These are phyloP conservation scores for Nannoperca australis DNA, from an alignment of 2,797 vertebrate genomes.

Conservation along the genomic window DNA sequence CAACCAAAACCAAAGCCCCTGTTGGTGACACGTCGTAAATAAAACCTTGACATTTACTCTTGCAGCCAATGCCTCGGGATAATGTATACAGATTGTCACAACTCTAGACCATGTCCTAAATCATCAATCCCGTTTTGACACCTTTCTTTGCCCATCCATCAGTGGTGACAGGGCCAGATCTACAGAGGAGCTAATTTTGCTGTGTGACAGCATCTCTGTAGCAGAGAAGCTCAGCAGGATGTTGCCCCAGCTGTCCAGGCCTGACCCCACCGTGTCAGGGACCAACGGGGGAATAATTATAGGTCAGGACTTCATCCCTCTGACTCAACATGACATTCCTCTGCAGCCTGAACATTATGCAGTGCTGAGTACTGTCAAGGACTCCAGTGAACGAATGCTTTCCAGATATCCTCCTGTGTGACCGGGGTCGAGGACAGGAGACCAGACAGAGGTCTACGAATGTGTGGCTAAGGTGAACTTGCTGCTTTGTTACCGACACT, in stretches of 20 bases:
- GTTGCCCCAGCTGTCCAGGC: constrained; percentile 86
- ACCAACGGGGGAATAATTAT: constrained; percentile 86
- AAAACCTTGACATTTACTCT: constrained; percentile 67
- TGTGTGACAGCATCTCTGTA: constrained; percentile 79
- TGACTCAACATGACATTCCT: constrained; percentile 83
- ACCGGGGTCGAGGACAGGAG: constrained; percentile 54
- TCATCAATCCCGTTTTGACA: constrained; percentile 75
- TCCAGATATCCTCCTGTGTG: constrained; percentile 75
- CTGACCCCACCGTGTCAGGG: constrained; percentile 83
- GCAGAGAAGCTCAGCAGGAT: constrained; percentile 79
- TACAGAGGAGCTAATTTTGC: constrained; percentile 80
- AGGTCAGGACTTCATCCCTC: constrained; percentile 84
- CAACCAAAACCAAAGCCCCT: constrained; percentile 27
- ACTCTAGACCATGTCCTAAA: constrained; percentile 68
- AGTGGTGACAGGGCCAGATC: constrained; percentile 64
- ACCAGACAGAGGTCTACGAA: constrained; percentile 51
- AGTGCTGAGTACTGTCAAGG: constrained; percentile 75
- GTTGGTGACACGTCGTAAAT: constrained; percentile 58
- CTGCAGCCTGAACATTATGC: constrained; percentile 76
- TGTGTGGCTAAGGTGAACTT: constrained; percentile 50
- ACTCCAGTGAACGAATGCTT: constrained; percentile 73
- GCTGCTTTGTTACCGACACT: constrained; percentile 55
- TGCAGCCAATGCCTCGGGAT: constrained; percentile 49
- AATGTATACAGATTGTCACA: constrained; percentile 77
- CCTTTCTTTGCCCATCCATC: constrained; percentile 71